Evolutionary conservation across 2,888 invertebrate genomes (phyloP).

Genomic region (Athripsodes cinereus): DNA sequence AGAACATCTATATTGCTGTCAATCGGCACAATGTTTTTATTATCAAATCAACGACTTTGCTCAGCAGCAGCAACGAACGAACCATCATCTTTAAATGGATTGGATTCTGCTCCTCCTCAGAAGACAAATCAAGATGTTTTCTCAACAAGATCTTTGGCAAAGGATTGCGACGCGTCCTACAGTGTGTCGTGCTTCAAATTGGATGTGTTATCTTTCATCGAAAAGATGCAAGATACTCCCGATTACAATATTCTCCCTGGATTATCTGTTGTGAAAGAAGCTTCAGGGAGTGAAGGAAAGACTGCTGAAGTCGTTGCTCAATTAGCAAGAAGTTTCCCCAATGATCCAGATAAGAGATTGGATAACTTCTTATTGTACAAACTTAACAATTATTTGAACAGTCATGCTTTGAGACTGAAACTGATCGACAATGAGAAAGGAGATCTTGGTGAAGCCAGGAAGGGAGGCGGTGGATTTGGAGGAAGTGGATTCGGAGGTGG

Average conservation of each 20-base stretch:
- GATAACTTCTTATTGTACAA: slow-evolving; percentile 70
- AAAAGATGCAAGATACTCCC: slow-evolving; percentile 64
- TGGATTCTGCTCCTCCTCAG: slow-evolving; percentile 17
- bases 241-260: slow-evolving; percentile 68
- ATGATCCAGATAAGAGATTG: slow-evolving; percentile 67
- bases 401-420: slow-evolving; percentile 66
- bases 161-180: slow-evolving; percentile 53
- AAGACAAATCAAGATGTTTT: slow-evolving; percentile 18
- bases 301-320: slow-evolving; percentile 65
- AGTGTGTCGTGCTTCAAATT: slow-evolving; percentile 73
- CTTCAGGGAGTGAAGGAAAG: slow-evolving; percentile 50
- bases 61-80: slow-evolving; percentile 19
- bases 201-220: slow-evolving; percentile 70
- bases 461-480: slow-evolving; percentile 45
- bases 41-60: background rate
- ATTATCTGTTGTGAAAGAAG: slow-evolving; percentile 65
- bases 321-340: slow-evolving; percentile 67
- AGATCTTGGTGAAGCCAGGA: slow-evolving; percentile 43
- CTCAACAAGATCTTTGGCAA: slow-evolving; percentile 35
- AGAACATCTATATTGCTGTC: background rate
- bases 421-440: slow-evolving; percentile 55
- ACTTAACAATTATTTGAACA: slow-evolving; percentile 64
- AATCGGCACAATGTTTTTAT: slow-evolving; percentile 4
- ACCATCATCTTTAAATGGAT: slow-evolving; percentile 21
- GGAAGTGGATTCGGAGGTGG: slow-evolving; percentile 39